Base-by-base conservation (phyloP, 1,140 invertebrate species). In the Musca vetustissima region DNA sequence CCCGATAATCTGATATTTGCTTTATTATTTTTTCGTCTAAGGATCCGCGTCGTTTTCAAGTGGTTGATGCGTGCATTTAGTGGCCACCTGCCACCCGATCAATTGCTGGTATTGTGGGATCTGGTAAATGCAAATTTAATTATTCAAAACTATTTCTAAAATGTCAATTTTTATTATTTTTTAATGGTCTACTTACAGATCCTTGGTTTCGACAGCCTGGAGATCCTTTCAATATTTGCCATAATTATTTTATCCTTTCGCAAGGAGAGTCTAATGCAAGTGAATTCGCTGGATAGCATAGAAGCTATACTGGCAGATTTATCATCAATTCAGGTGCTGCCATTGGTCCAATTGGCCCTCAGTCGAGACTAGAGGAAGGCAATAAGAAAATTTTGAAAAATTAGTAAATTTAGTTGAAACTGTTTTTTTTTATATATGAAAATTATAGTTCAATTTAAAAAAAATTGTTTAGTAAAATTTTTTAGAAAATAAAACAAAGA, bases 51-150 rank as follows among this genome's bases (percentile, higher is more conserved):
- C 19, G 94, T 96, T 3, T 96, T 98, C 78, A 97, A 97, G 82
- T 98, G 96, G 96, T 82, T 98, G 11, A 96, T 98, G 87, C 86
- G 95, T 71, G 95, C 92, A 1, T 98, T 97, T 79, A 97, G 95
- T 73, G 96, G 96, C 0, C 94, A 96, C 79, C 84, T 98, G 57
- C 91, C 93, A 0, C 94, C 94, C 4, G 94, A 97, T 74, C 95
- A 98, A 82, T 84, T 98, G 0, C 84, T 98, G 0, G 89, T 92
- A 43, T 84, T 98, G 9, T 98, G 96, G 96, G 96, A 98, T 82
- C 84, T 94, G 69, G 80, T 82, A 73, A 64, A 68, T 25, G 6
- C 11, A 19, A 8, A 57, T 48, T 48, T 1, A 1, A 17, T 47
- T 64, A 59, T 17, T 48, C 4, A 25, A 50, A 13, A 48, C 43